A percentile compares a stretch with the other conserved stretches of the same genome.
Conservation (phyloP, 2,888 invertebrate genomes). For the Barypeithes pellucidus region DNA sequence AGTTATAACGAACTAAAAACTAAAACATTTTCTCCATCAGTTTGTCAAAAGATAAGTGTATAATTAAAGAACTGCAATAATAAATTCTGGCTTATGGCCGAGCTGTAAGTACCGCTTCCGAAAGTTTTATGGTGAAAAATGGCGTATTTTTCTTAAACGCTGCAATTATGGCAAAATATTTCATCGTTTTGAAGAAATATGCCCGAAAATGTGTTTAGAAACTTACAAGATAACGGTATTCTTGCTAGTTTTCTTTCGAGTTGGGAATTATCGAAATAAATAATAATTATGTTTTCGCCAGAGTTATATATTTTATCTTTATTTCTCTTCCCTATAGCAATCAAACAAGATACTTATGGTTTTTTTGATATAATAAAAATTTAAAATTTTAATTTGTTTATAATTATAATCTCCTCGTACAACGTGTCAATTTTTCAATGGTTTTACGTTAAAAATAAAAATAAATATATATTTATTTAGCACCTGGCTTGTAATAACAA, state of each 20-base stretch:
- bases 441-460: too few species aligned
- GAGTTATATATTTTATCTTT: too few species aligned
- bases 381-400: too few species aligned
- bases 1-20: not conserved
- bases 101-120: conserved; percentile 13
- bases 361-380: too few species aligned
- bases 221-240: conserved; percentile 3
- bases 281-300: not conserved
- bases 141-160: conserved; percentile 8
- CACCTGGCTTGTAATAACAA: too few species aligned
- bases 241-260: not conserved
- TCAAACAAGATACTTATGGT: too few species aligned
- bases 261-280: not conserved
- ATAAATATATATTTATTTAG: too few species aligned
- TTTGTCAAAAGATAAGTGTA: conserved; percentile 11
- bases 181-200: conserved; percentile 16
- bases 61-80: conserved; percentile 12
- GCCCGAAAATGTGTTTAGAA: conserved; percentile 9
- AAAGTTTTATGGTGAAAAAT: conserved; percentile 18
- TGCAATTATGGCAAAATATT: conserved; percentile 12
- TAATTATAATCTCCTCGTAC: too few species aligned
- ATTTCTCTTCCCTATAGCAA: too few species aligned
- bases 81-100: conserved; percentile 14
- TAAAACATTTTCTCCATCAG: not conserved
- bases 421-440: too few species aligned